Percentiles rank a stretch among this genome's conserved stretches.
Evolutionary conservation across 1,140 invertebrate species (phyloP).

Genomic region (Drosophila persimilis): DNA sequence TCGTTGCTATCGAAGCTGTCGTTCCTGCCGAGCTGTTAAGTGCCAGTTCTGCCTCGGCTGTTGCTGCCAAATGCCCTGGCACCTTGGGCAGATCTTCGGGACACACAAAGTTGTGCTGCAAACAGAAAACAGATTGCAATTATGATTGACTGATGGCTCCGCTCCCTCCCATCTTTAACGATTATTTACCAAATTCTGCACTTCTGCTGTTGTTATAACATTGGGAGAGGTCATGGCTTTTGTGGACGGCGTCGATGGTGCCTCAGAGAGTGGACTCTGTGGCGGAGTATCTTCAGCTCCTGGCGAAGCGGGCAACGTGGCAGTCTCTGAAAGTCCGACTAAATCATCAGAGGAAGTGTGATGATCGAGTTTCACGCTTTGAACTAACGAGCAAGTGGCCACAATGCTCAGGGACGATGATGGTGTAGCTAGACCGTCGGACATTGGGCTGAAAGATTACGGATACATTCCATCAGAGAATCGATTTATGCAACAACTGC

Average conservation of each 20-base stretch:
- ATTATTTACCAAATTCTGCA: conserved; percentile 57
- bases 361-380: conserved; percentile 29
- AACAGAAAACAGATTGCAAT: neutral
- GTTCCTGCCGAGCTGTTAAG: conserved; percentile 67
- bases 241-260: conserved; percentile 62
- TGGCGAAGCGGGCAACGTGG: conserved; percentile 53
- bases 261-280: conserved; percentile 56
- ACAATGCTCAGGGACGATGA: conserved; percentile 54
- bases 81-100: conserved; percentile 59
- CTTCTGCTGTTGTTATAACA: conserved; percentile 59
- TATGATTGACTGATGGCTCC: neutral
- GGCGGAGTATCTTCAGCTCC: conserved; percentile 40
- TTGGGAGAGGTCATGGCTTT: conserved; percentile 59
- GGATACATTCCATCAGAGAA: neutral
- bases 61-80: conserved; percentile 1
- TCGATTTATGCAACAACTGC: neutral
- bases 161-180: neutral
- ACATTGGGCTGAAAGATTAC: conserved; percentile 46
- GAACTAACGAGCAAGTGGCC: conserved; percentile 57
- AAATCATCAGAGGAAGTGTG: conserved; percentile 33
- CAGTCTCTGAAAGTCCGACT: conserved; percentile 37
- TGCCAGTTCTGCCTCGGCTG: conserved; percentile 48
- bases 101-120: conserved; percentile 47
- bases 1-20: conserved; percentile 63
- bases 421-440: conserved; percentile 25